A percentile compares a stretch with the other conserved stretches of the same genome.
Conservation (phyloP, 2,113 vertebrate genomes). For the Burhinus bistriatus region DNA sequence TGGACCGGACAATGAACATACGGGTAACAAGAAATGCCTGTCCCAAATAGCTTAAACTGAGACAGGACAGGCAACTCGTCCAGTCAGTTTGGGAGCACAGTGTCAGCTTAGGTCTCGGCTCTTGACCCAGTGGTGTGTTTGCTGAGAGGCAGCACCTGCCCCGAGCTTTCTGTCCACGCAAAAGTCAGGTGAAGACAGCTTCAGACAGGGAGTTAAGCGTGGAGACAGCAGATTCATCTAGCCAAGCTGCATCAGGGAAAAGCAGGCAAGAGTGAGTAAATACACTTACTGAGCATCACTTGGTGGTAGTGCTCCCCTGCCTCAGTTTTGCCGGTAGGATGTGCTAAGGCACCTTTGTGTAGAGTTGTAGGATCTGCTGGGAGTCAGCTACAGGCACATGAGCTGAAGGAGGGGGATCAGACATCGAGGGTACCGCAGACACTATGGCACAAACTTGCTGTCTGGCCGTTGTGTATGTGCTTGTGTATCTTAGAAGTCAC, state of each 20-base stretch:
- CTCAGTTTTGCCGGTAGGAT: neutral
- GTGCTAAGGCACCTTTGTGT: neutral
- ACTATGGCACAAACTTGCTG: rapidly evolving
- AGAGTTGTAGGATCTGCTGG: neutral
- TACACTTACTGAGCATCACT: neutral
- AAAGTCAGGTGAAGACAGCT: neutral
- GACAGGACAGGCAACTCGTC: neutral
- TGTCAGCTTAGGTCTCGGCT: neutral
- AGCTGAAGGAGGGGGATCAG: neutral
- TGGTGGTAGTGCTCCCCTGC: neutral
- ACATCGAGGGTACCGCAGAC: rapidly evolving
- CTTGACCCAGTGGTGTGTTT: neutral
- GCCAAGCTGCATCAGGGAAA: neutral
- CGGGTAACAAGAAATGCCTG: neutral
- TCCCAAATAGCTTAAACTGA: neutral
- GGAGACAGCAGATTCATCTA: neutral
- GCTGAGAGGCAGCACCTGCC: neutral
- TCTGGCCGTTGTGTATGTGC: neutral
- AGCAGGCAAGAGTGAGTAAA: neutral
- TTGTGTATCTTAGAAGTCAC: neutral
- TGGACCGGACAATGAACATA: neutral
- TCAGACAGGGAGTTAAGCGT: neutral
- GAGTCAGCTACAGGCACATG: neutral
- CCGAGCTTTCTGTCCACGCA: neutral
- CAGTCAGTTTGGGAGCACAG: neutral